Percentiles rank a stretch among this genome's conserved stretches.
These are phyloP conservation scores for Drosophila tsacasi DNA, from an alignment of 1,140 invertebrate species.

Conservation along the genomic window DNA sequence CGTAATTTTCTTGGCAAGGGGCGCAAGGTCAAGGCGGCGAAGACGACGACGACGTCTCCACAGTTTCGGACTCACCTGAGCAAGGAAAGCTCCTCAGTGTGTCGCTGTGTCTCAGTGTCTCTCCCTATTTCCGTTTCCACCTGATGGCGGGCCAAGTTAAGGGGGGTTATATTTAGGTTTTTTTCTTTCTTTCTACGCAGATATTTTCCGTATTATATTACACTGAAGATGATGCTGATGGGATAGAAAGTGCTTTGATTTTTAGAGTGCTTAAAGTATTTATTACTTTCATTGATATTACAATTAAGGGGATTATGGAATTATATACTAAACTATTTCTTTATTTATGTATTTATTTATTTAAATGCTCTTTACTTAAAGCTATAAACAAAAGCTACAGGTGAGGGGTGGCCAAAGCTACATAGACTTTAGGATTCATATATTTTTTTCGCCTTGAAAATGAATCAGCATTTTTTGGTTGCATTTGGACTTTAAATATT, in stretches of 20 bases:
- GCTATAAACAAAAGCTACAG: too few relatives aligned
- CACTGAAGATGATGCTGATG: not conserved
- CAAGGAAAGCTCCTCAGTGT: conserved; percentile 36
- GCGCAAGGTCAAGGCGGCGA: conserved; percentile 72
- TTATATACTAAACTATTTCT: too few relatives aligned
- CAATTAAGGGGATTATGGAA: not conserved
- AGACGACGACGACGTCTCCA: conserved; percentile 17
- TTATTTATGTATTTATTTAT: too few relatives aligned
- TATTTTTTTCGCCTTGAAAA: not conserved
- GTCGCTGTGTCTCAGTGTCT: not conserved
- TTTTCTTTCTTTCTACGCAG: not conserved
- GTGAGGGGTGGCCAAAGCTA: too few relatives aligned
- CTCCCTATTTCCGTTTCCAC: conserved; percentile 58
- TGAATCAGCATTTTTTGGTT: not conserved
- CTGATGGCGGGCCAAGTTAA: conserved; percentile 33
- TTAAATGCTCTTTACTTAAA: too few relatives aligned
- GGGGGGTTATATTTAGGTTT: conserved; percentile 12
- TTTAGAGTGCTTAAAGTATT: not conserved
- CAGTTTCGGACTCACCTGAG: conserved; percentile 42
- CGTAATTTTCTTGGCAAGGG: conserved; percentile 42
- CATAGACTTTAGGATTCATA: too few relatives aligned
- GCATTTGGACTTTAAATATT: not conserved
- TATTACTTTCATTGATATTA: not conserved
- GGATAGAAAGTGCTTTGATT: not conserved
- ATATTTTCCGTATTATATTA: conserved; percentile 57